Base-by-base conservation (phyloP, 2,113 vertebrate species). In the Ophiodon elongatus region DNA sequence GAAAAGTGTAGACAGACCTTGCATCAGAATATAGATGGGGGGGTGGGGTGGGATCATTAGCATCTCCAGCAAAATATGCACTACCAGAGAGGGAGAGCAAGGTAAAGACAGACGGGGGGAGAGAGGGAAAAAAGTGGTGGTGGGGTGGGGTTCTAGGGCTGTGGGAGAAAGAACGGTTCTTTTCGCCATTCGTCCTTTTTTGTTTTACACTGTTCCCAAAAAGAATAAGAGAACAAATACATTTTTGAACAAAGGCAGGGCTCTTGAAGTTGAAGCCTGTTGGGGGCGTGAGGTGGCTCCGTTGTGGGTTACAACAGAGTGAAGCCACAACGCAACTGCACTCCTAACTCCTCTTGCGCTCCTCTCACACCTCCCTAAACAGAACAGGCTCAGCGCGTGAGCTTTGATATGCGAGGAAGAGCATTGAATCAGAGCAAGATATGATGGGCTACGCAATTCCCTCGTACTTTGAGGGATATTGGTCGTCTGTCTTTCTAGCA, bases 141-240 rank as follows among this genome's bases (percentile, higher is more conserved):
- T 64, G 85, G 83, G 72, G 83, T 74, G 60, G 50, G 85, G 76
- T 76, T 83, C 78, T 62, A 83, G 78, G 84, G 89, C 83, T 64
- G 77, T 52, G 87, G 84, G 80, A 87, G 84, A 84, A 47, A 77
- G 83, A 85, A 84, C 69, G 52, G 57, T 76, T 92, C 78, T 89
- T 60, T 90, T 87, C 71, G 72, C 84, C 74, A 62, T 85, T 87
- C 81, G 67, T 88, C 79, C 84, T 92, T 88, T 88, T 87, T 85
- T 84, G 90, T 93, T 88, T 89, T 86, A 94, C 89, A 89, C 81
- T 89, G 88, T 85, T 89, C 88, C 93, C 92, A 93, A 95, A 95
- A 96, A 95, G 94, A 95, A 95, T 94, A 93, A 77, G 92, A 95
- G 95, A 96, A 95, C 95, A 96, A 95, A 95, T 91, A 93, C 76